These are phyloP conservation scores for Apodemus agrarius DNA, from an alignment of 2,797 vertebrate species.

Conservation along the genomic window DNA sequence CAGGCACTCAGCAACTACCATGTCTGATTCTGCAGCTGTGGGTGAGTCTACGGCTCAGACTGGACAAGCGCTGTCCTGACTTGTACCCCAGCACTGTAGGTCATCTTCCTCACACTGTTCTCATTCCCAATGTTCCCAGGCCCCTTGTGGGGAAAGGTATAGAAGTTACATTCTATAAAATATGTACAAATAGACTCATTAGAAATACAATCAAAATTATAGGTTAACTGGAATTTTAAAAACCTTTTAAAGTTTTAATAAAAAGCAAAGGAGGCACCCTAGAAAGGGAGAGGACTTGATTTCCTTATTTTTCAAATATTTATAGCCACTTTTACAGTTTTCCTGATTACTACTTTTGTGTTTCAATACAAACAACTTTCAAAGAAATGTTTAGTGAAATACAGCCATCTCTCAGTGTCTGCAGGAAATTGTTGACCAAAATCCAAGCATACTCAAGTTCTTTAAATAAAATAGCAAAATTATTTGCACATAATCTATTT, in stretches of 20 bases:
- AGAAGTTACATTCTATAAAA: slow-evolving; percentile 30
- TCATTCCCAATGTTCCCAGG: slow-evolving; percentile 31
- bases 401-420: background rate
- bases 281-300: background rate
- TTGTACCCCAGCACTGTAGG: background rate
- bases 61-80: background rate
- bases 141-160: background rate
- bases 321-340: slow-evolving; percentile 34
- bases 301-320: slow-evolving; percentile 31
- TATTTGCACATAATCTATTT: background rate
- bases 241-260: slow-evolving; percentile 56
- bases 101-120: background rate
- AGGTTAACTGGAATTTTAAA: slow-evolving; percentile 33
- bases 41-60: background rate
- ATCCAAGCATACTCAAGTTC: background rate
- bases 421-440: background rate
- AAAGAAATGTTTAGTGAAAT: slow-evolving; percentile 4
- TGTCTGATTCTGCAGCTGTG: background rate
- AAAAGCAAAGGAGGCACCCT: slow-evolving; percentile 44
- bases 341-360: background rate
- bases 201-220: slow-evolving; percentile 37
- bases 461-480: background rate
- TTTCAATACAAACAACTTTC: slow-evolving; percentile 40
- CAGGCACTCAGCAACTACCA: background rate
- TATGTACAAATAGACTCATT: slow-evolving; percentile 2